phyloP scores from a whole-genome alignment of 1,140 invertebrate species.

The Brachystomella parvula region DNA sequence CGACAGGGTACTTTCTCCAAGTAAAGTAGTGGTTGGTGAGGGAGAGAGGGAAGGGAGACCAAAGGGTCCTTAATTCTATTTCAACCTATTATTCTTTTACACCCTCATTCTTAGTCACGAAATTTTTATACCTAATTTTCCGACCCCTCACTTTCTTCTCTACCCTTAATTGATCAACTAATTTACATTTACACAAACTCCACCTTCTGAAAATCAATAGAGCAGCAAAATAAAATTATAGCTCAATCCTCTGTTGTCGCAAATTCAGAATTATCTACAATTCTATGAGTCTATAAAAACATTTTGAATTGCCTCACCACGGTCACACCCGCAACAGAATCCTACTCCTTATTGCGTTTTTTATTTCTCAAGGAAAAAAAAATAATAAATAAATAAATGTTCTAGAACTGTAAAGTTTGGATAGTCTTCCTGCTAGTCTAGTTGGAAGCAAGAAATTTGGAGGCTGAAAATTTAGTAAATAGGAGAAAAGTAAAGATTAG shows the following conservation, averaged over 20 bases:
- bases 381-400: too few relatives aligned
- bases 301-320: too few relatives aligned
- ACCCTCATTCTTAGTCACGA: background rate
- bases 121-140: too few relatives aligned
- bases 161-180: background rate
- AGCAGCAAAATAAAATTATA: background rate
- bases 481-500: background rate
- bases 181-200: background rate
- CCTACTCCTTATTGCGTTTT: too few relatives aligned
- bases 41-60: constrained; percentile 1
- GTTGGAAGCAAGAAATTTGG: too few relatives aligned
- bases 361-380: too few relatives aligned
- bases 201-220: background rate
- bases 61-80: constrained; percentile 7
- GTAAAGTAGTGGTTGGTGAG: background rate
- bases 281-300: background rate
- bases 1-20: background rate
- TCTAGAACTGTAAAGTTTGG: too few relatives aligned
- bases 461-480: background rate
- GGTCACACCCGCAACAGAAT: too few relatives aligned
- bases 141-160: too few relatives aligned
- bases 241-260: too few relatives aligned
- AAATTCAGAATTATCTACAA: background rate
- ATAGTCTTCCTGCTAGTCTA: too few relatives aligned
- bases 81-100: background rate